Base-by-base conservation (phyloP, 2,113 vertebrate genomes). In the Pavo muticus region DNA sequence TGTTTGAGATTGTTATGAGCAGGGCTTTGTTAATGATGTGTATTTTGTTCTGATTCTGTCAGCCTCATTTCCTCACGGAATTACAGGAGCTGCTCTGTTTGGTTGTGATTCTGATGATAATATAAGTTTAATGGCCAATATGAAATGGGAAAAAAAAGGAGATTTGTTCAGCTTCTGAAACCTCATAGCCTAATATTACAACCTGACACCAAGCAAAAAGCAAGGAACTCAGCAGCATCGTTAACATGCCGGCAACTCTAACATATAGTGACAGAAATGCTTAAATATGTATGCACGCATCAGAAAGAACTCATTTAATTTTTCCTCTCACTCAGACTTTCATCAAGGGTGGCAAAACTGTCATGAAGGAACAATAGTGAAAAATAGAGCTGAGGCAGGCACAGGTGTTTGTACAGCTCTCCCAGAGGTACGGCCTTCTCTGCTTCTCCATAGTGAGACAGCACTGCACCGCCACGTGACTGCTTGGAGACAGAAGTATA, bases 211-310 rank as follows among this genome's bases (percentile, higher is more conserved):
- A 9, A 30, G 76, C 61, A 88, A 79, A 82, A n/a, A 59, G 59
- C 75, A 30, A 37, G 32, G 52, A 84, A 19, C 73, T 11, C 2
- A 89, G 84, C 5, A 1, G 42, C 67, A 8, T 59, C 9, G 12
- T 82, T 91, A 74, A 77, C 93, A 74, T 23, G n/a, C 91, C 95
- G 59, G 84, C 32, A 20, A 54, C 65, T 39, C 76, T 97, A 96
- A 97, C 79, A 27, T 63, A 37, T 30, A 64, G 90, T 76, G 95
- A 96, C 94, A 96, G 89, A 45, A 73, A 47, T 88, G 71, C 95
- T 97, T 92, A 97, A 97, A 97, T 96, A 98, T 95, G 84, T 44
- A 97, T 97, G 94, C 89, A 87, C 23, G 21, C 4, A 2, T 92
- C 93, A 90, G 83, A 80, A 87, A 79, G 72, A 93, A 64, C 81